Evolutionary conservation across 2,797 vertebrate genomes (phyloP).

Genomic region (Sandelia bainsii): DNA sequence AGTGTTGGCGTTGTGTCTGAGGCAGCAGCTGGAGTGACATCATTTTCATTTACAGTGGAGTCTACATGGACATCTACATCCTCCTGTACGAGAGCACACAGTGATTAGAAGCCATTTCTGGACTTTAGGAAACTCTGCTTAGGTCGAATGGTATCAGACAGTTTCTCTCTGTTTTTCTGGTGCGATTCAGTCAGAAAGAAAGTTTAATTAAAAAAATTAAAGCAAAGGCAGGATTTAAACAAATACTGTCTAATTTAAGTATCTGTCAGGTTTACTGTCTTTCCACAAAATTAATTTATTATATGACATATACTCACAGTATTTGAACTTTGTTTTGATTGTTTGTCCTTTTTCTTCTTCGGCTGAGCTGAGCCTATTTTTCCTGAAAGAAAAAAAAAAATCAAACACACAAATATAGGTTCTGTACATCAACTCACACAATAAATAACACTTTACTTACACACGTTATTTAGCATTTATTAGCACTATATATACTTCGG

Average conservation of each 20-base stretch:
- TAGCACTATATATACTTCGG: no score
- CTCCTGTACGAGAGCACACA: constrained; percentile 75
- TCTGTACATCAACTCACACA: no score
- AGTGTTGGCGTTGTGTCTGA: constrained; percentile 42
- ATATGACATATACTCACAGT: constrained; percentile 12
- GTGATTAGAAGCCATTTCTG: no score
- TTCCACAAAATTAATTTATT: neutral
- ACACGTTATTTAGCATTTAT: no score
- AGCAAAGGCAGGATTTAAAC: neutral
- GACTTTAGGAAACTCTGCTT: no score
- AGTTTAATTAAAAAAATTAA: neutral
- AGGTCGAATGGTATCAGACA: no score
- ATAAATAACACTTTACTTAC: no score
- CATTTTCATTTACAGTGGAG: constrained; percentile 86
- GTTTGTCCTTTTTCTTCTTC: neutral
- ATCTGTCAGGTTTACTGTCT: neutral
- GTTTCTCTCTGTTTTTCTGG: neutral
- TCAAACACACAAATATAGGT: no score
- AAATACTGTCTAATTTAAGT: neutral
- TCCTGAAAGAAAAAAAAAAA: neutral
- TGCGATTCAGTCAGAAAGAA: neutral
- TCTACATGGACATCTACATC: constrained; percentile 88
- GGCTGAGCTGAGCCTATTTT: rapidly evolving
- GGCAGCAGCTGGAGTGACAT: constrained; percentile 9
- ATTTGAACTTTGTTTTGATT: rapidly evolving